Conservation (phyloP, 2,797 vertebrate species). For the Danio choprae region DNA sequence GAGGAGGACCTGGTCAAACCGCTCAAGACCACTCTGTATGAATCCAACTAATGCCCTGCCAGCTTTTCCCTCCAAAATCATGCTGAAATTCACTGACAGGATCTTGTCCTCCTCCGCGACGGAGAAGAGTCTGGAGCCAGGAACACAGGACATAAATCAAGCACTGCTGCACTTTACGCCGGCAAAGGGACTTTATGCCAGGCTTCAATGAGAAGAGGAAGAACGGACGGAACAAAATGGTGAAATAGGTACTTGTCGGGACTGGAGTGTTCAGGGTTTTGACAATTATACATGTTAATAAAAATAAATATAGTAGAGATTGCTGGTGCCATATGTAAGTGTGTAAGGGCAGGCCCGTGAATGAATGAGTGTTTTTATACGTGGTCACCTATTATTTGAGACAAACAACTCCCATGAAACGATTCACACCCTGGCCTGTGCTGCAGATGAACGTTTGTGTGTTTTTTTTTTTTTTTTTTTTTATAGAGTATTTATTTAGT, state of each 20-base stretch:
- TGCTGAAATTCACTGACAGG: constrained; percentile 43
- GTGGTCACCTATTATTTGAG: constrained; percentile 47
- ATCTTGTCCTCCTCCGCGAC: constrained; percentile 23
- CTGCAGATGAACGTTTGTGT: constrained; percentile 71
- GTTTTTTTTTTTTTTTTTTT: constrained; percentile 65
- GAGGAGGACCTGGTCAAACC: constrained; percentile 93
- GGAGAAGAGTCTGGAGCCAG: constrained; percentile 58
- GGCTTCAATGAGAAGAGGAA: constrained; percentile 65
- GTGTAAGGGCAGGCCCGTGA: constrained; percentile 71
- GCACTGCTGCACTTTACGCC: constrained; percentile 99
- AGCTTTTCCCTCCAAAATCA: constrained; percentile 20
- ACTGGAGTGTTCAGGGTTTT: constrained; percentile 85
- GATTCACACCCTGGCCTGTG: constrained; percentile 65
- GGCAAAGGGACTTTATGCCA: constrained; percentile 78
- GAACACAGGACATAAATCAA: constrained; percentile 84
- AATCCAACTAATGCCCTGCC: constrained; percentile 73
- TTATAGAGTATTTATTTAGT: constrained; percentile 81
- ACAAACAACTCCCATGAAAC: background rate
- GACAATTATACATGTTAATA: constrained; percentile 58
- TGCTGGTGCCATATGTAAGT: constrained; percentile 86
- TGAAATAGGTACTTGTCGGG: constrained; percentile 76
- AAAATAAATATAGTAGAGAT: constrained; percentile 69
- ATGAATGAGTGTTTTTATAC: constrained; percentile 51
- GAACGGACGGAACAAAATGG: constrained; percentile 66
- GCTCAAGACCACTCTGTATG: constrained; percentile 80